These are phyloP conservation scores for Chloroceryle inda DNA, from an alignment of 2,797 vertebrate species.

Conservation along the genomic window DNA sequence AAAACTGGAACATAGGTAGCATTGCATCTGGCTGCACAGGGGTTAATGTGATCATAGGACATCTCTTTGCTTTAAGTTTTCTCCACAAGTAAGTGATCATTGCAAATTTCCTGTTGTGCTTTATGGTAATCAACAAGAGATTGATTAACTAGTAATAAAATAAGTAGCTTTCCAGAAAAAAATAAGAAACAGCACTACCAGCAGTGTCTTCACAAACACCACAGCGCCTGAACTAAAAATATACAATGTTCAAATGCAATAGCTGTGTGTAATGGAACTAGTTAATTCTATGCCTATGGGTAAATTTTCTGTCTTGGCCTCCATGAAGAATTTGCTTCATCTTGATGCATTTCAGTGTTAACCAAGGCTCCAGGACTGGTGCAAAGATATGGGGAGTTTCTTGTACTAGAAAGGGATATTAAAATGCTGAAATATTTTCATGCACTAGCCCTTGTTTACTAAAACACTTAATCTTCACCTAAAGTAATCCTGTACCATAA, in stretches of 20 bases:
- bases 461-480: neutral
- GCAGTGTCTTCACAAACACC: neutral
- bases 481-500: neutral
- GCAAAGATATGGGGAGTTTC: neutral
- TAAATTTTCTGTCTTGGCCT: neutral
- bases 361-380: neutral
- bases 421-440: neutral
- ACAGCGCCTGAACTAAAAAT: neutral
- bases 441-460: neutral
- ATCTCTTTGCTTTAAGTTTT: neutral
- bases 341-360: neutral
- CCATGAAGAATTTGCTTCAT: neutral
- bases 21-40: accelerated
- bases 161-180: neutral
- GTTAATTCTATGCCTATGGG: neutral
- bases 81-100: neutral
- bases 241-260: neutral
- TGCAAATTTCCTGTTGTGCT: neutral
- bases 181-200: neutral
- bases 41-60: neutral
- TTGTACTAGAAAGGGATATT: neutral
- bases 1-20: neutral
- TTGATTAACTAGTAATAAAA: neutral
- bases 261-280: neutral
- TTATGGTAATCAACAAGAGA: neutral